Conservation (phyloP, 1,140 invertebrate genomes). For the Zaprionus ornatus region DNA sequence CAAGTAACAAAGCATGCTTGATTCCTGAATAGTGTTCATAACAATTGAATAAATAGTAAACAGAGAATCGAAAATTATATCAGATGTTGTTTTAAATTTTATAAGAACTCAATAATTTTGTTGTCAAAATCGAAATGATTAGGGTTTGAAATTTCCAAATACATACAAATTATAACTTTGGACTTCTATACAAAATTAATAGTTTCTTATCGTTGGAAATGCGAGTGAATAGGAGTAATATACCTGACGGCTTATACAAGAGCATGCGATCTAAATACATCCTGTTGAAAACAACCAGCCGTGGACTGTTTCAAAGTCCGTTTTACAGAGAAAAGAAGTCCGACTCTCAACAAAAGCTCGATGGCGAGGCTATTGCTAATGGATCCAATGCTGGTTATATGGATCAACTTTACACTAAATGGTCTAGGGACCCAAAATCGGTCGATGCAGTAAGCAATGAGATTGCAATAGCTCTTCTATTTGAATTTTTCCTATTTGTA, state of each 20-base stretch:
- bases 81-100: neutral
- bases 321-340: neutral
- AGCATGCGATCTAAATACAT: neutral
- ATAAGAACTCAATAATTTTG: no score
- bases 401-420: conserved; percentile 33
- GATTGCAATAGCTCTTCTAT: neutral
- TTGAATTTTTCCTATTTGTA: neutral
- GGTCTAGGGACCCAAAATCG: conserved; percentile 34
- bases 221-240: neutral
- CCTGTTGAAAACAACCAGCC: neutral
- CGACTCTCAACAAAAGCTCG: neutral
- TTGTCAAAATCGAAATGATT: neutral
- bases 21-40: neutral
- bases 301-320: neutral
- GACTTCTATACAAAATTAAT: neutral
- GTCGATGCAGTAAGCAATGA: conserved; percentile 36
- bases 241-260: neutral
- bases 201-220: neutral
- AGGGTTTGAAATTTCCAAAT: neutral
- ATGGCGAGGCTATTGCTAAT: conserved; percentile 23
- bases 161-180: neutral
- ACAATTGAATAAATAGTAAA: neutral
- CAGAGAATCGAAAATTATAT: neutral
- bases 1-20: neutral
- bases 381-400: conserved; percentile 41